phyloP scores from a whole-genome alignment of 2,113 vertebrate species.

The Cyphomyrus plagiostoma region DNA sequence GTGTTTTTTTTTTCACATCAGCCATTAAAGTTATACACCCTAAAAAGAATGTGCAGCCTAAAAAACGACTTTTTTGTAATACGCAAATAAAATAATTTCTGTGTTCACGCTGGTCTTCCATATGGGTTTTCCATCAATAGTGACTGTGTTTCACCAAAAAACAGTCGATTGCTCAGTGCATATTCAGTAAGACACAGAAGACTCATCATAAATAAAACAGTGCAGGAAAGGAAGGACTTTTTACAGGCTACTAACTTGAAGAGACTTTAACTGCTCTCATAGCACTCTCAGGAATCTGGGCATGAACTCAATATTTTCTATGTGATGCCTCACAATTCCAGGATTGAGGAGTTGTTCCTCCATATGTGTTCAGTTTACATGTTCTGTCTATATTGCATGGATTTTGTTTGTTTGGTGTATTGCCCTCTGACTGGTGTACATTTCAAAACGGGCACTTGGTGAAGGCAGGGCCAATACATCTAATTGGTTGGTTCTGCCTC shows the following conservation, averaged over 20 bases:
- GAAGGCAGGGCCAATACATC: background rate
- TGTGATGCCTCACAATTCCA: background rate
- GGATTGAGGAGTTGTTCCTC: background rate
- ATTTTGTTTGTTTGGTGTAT: background rate
- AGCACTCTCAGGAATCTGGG: background rate
- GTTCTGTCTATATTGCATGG: background rate
- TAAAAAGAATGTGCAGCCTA: background rate
- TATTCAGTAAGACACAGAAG: background rate
- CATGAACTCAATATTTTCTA: background rate
- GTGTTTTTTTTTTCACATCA: background rate
- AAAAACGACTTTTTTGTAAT: background rate
- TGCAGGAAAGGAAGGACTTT: background rate
- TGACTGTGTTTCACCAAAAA: background rate
- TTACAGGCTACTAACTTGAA: background rate
- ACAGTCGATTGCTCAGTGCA: background rate
- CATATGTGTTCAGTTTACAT: background rate
- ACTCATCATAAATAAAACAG: background rate
- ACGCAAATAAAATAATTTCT: background rate
- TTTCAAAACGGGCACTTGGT: background rate
- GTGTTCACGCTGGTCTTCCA: conserved; percentile 24
- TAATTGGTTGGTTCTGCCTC: background rate
- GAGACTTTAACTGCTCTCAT: background rate
- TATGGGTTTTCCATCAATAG: background rate
- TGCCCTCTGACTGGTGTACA: background rate
- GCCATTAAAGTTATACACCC: background rate